phyloP scores from a whole-genome alignment of 2,888 invertebrate species.

The Tipula lateralis region DNA sequence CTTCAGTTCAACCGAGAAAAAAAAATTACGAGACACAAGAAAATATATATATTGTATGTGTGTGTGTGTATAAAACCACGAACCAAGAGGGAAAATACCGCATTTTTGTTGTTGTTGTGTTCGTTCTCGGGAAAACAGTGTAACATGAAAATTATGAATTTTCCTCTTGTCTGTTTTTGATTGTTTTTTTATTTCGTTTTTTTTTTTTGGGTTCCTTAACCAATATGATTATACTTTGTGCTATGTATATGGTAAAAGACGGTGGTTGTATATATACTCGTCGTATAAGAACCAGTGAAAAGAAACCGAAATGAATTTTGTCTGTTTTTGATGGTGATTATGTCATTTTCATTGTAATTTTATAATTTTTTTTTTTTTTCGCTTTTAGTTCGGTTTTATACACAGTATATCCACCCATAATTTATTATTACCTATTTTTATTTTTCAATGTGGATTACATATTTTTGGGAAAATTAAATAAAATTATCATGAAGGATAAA shows the following conservation, averaged over 20 bases:
- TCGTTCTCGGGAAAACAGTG: neutral
- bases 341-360: constrained; percentile 19
- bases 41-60: too few relatives aligned
- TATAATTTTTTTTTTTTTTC: constrained; percentile 6
- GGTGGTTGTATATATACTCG: neutral
- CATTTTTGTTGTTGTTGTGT: neutral
- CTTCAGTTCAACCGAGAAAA: neutral
- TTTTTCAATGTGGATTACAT: constrained; percentile 2
- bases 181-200: constrained; percentile 2
- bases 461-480: neutral
- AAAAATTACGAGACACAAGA: neutral
- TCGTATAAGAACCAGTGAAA: neutral
- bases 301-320: neutral
- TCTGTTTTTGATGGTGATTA: constrained; percentile 24
- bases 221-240: too few relatives aligned
- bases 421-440: constrained; percentile 20
- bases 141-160: constrained; percentile 24
- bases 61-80: neutral
- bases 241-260: too few relatives aligned
- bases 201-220: neutral
- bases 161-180: constrained; percentile 11
- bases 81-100: constrained; percentile 16
- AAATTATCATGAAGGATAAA: neutral
- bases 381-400: neutral
- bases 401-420: neutral